phyloP scores from a whole-genome alignment of 2,797 vertebrate species.

The Acanthiza pusilla region DNA sequence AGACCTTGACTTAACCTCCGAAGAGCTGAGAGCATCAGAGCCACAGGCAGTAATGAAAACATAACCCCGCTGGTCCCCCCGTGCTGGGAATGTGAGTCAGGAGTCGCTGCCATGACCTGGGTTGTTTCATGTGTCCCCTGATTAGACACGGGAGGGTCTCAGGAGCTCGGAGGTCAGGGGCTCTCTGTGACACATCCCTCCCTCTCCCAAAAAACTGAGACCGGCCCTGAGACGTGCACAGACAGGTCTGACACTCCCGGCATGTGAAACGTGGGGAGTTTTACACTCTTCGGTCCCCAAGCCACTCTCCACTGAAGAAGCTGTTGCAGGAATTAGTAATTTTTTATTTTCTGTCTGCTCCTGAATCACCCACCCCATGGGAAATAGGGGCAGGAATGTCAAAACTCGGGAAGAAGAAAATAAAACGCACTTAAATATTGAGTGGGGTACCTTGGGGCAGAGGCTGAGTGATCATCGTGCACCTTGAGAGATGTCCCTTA shows the following conservation, averaged over 20 bases:
- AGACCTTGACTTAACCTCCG: slow-evolving; percentile 49
- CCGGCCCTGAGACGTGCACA: neutral
- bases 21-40: slow-evolving; percentile 27
- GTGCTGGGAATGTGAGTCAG: neutral
- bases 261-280: neutral
- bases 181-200: neutral
- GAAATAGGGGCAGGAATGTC: neutral
- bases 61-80: neutral
- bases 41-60: slow-evolving; percentile 29
- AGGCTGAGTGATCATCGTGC: neutral
- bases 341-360: neutral
- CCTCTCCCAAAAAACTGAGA: neutral
- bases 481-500: neutral
- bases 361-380: accelerated
- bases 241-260: neutral
- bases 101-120: neutral
- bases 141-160: slow-evolving; percentile 11
- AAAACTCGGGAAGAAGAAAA: neutral
- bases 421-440: neutral
- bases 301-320: neutral
- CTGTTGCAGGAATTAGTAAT: neutral
- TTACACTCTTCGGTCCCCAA: neutral
- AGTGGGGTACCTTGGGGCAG: neutral
- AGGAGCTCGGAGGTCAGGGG: neutral
- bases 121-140: neutral